Evolutionary conservation across 2,888 invertebrate species (phyloP).

Genomic region (Papilio protenor): DNA sequence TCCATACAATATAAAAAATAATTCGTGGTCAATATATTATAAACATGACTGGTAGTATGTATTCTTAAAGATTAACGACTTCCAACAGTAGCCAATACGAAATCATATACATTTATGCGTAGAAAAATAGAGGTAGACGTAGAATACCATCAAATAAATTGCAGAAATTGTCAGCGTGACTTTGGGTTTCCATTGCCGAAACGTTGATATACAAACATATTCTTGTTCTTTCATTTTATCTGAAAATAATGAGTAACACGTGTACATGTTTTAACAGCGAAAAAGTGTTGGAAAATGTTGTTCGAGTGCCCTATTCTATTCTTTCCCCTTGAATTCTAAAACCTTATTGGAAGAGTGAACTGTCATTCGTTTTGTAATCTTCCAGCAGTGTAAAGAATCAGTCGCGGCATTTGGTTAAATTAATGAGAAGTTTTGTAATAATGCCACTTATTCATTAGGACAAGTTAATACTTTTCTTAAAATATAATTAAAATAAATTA

Average conservation of each 20-base stretch:
- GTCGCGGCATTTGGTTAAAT: no score
- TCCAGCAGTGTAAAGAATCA: no score
- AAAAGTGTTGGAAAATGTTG: neutral
- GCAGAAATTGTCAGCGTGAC: neutral
- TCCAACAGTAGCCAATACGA: conserved; percentile 2
- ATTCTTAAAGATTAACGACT: conserved; percentile 35
- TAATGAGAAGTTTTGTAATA: neutral
- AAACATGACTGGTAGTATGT: conserved; percentile 26
- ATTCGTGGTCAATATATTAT: conserved; percentile 33
- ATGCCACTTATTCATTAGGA: neutral
- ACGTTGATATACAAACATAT: neutral
- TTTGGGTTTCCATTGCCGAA: neutral
- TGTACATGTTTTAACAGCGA: neutral
- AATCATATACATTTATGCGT: conserved; percentile 28
- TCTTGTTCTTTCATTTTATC: no score
- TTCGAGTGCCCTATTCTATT: no score
- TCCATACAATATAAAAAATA: conserved; percentile 16
- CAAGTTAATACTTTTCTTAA: neutral
- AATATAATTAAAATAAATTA: no score
- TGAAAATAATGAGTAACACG: no score
- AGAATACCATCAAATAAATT: neutral
- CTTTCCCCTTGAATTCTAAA: no score
- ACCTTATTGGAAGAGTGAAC: no score
- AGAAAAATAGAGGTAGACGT: conserved; percentile 21
- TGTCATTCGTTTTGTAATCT: no score